Evolutionary conservation across 2,113 vertebrate genomes (phyloP).

Genomic region (Muntiacus muntjak): DNA sequence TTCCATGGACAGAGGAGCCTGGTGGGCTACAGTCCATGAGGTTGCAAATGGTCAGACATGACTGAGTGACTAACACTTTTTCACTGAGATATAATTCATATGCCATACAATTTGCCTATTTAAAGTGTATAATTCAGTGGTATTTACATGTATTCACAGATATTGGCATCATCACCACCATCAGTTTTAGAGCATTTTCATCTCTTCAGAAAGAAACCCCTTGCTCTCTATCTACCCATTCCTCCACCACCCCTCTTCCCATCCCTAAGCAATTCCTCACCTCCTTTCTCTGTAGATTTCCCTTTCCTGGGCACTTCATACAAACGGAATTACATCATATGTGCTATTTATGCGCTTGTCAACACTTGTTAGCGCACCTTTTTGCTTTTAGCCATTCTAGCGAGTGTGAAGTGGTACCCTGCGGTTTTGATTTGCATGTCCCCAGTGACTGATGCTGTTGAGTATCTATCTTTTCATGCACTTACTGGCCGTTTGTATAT

Average conservation of each 20-base stretch:
- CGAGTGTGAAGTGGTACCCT: background rate
- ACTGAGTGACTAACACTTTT: background rate
- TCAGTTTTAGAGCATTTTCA: background rate
- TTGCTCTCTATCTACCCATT: too few species aligned
- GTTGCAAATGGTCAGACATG: background rate
- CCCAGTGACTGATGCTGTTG: too few species aligned
- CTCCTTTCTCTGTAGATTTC: background rate
- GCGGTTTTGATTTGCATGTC: background rate
- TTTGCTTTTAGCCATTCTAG: background rate
- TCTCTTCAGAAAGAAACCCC: background rate
- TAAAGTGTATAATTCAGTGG: background rate
- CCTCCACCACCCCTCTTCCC: background rate
- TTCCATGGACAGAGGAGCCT: background rate
- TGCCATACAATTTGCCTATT: background rate
- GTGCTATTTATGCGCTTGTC: too few species aligned
- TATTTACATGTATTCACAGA: background rate
- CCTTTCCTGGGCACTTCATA: background rate
- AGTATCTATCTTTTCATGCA: background rate
- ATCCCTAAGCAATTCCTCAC: too few species aligned
- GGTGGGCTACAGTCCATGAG: background rate
- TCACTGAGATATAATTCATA: background rate
- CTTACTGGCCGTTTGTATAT: background rate
- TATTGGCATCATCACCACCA: background rate
- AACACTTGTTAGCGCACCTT: background rate
- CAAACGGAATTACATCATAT: background rate